Evolutionary conservation across 2,113 vertebrate species (phyloP), one percentile per base, ranked within the genome.

Genomic region (Chunga burmeisteri): DNA sequence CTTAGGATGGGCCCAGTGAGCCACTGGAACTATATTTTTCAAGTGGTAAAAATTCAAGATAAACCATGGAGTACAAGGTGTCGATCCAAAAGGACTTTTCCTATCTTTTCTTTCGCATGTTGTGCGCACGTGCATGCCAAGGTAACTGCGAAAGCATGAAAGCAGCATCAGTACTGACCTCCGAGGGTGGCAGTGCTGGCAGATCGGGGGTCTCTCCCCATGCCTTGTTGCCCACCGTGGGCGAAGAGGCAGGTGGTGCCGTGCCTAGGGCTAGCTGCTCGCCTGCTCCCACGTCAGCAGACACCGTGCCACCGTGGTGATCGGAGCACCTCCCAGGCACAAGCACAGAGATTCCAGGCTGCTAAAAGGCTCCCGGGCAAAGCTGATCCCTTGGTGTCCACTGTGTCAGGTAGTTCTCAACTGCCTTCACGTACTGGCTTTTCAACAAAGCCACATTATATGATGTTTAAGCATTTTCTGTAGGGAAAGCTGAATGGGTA

Each of bases 171-270:
- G 1, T 71, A 10, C 81, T 13, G 21, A 44, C 32, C 16, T 20
- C 3, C 1, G 3, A 42, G 21, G 21, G 2, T n/a, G 47, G 40
- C 63, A 22, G 21, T 16, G 20, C 13, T 6, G 2, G 32, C 49
- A 58, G 17, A 27, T 15, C 21, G 55, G 72, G 30, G 26, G 26
- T 49, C 65, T 53, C 38, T 38, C 29, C 36, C 27, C 0, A 0
- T 11, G 44, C 65, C 30, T 25, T 12, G 1, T 11, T 27, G 56
- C 73, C 30, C 63, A 19, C 47, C 3, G 2, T 1, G 10, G 29
- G 56, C 8, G 6, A 70, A 53, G 53, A 13, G 26, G 14, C 42
- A 1, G 23, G 50, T 14, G 30, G 46, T 58, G 71, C 61, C 0
- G 1, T 40, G 49, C 49, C 59, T 1, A 2, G 61, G 18, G 52